Base-by-base conservation (phyloP, 2,113 vertebrate genomes). In the Apteryx owenii region DNA sequence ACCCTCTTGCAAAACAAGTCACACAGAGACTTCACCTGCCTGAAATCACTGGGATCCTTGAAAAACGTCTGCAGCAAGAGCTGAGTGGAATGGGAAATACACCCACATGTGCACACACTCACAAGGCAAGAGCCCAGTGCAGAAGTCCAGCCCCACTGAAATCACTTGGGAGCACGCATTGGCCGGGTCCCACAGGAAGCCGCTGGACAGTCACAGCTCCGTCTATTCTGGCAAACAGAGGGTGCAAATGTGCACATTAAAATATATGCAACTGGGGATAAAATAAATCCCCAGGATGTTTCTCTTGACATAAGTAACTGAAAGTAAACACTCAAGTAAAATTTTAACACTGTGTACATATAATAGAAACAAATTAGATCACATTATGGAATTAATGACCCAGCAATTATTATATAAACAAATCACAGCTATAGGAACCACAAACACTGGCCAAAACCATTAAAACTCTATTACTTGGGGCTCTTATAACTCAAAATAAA, bases 331-430 rank as follows among this genome's bases (percentile, higher is more conserved):
- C 10, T 76, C 33, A 58, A 91, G 66, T 61, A 69, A 33, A 88
- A 69, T 51, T 87, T 95, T 38, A 84, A 85, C 17, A 68, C 19
- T 62, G 29, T n/a, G 21, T 81, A 53, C 10, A 38, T 40, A 33
- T 11, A 92, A 87, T 65, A 15, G 51, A 92, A 94, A 94, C 31
- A 71, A 90, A 87, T 85, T 64, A 89, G 36, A 85, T 77, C 33
- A 58, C 16, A 31, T 69, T 81, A 83, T 36, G 76, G 54, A 91
- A 70, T 82, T 93, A 88, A 94, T 85, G 91, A 68, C 23, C 12
- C 28, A 38, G 64, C 18, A 73, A 66, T 89, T 82, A 79, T 31
- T 82, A 89, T 20, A 83, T 31, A 81, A 83, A 81, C 23, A 88
- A 71, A 88, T 82, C 44, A 93, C 17, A 91, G 68, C 85, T 88